phyloP scores from a whole-genome alignment of 1,140 invertebrate genomes.

The Myzus persicae region DNA sequence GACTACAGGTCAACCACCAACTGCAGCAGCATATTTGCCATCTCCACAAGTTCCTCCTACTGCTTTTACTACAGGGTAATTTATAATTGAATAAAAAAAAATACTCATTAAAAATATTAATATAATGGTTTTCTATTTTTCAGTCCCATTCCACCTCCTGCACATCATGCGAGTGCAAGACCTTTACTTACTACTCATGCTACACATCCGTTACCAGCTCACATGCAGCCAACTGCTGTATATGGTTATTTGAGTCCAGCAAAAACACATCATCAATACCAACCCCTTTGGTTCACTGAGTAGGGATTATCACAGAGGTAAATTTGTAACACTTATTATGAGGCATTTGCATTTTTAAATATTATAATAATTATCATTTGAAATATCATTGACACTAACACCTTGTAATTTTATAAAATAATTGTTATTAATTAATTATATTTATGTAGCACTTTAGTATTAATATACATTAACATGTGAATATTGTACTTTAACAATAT shows the following conservation, averaged over 20 bases:
- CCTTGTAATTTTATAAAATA: no score
- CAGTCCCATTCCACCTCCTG: constrained; percentile 80
- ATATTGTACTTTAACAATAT: neutral
- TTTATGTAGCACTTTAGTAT: no score
- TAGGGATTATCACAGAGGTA: constrained; percentile 54
- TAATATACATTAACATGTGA: neutral
- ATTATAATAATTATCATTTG: no score
- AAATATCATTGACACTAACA: no score
- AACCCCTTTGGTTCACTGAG: constrained; percentile 81
- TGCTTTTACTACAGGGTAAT: constrained; percentile 66
- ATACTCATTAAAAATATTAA: neutral
- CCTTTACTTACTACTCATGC: constrained; percentile 78
- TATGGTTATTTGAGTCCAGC: constrained; percentile 78
- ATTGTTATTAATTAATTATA: no score
- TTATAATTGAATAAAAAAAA: constrained; percentile 51
- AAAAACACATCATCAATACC: constrained; percentile 74
- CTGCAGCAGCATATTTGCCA: constrained; percentile 65
- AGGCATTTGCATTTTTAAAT: neutral
- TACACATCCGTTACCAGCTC: constrained; percentile 82
- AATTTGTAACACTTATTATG: neutral
- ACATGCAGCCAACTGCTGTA: constrained; percentile 76
- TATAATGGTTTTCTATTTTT: constrained; percentile 59
- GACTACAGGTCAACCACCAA: constrained; percentile 67
- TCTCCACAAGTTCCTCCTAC: constrained; percentile 67
- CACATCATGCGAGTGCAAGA: constrained; percentile 83